phyloP scores from a whole-genome alignment of 2,888 invertebrate species.

The Stenichneumon culpator region DNA sequence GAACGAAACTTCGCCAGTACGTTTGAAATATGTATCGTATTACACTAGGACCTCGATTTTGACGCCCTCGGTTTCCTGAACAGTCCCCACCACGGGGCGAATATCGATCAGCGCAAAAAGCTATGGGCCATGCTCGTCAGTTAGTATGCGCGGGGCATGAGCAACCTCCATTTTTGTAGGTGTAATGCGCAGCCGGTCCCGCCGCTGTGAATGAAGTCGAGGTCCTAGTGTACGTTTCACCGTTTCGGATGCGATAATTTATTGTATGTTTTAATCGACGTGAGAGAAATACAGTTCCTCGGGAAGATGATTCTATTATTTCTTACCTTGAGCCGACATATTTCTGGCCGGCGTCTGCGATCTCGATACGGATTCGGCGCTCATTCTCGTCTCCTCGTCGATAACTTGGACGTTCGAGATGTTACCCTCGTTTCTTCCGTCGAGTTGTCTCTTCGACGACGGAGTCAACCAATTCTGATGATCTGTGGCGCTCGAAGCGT shows the following conservation, averaged over 20 bases:
- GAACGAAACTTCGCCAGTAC: not conserved
- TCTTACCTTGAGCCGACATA: constrained; percentile 80
- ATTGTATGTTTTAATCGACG: not conserved
- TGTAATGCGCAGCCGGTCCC: too few species aligned
- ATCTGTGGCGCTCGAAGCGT: constrained; percentile 67
- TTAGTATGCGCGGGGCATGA: too few species aligned
- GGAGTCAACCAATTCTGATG: constrained; percentile 83
- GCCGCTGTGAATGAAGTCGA: too few species aligned
- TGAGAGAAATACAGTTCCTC: not conserved
- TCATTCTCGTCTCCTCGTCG: constrained; percentile 87
- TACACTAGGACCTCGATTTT: too few species aligned
- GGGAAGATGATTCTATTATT: not conserved
- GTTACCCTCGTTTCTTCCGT: constrained; percentile 75
- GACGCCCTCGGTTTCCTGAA: too few species aligned
- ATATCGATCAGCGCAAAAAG: too few species aligned
- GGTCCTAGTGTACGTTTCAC: too few species aligned
- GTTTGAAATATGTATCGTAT: not conserved
- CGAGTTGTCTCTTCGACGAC: constrained; percentile 76
- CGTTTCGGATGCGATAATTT: not conserved
- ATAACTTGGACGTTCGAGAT: constrained; percentile 85
- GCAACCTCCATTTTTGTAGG: too few species aligned
- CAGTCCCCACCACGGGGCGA: too few species aligned
- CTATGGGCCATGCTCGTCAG: too few species aligned
- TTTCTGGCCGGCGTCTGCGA: constrained; percentile 84
- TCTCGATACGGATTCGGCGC: constrained; percentile 84